A percentile compares a stretch with the other conserved stretches of the same genome.
Evolutionary conservation across 2,113 vertebrate species (phyloP).

Genomic region (Smithornis capensis): DNA sequence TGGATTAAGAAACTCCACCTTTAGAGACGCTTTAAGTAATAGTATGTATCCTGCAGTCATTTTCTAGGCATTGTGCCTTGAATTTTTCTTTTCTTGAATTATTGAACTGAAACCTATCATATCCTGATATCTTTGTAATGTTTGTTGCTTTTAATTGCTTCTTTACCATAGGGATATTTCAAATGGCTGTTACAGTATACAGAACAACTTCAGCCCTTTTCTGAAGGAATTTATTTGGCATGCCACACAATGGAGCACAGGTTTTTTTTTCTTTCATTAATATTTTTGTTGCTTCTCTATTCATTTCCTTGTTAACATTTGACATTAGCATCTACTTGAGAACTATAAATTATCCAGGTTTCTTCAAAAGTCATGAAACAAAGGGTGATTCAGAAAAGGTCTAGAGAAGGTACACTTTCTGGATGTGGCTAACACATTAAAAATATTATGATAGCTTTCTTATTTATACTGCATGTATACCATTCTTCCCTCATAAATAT

Average conservation of each 20-base stretch:
- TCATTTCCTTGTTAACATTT: background rate
- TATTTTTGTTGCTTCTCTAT: background rate
- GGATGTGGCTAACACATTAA: background rate
- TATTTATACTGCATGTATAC: background rate
- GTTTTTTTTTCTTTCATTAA: background rate
- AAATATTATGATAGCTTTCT: background rate
- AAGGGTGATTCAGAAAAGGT: background rate
- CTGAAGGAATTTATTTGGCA: background rate
- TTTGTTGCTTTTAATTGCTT: background rate
- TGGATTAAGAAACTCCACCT: background rate
- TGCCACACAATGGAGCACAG: background rate
- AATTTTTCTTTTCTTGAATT: background rate
- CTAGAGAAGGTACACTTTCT: background rate
- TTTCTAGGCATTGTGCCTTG: background rate
- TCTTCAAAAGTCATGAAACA: background rate
- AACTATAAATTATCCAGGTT: background rate
- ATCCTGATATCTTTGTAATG: background rate
- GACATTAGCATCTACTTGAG: background rate
- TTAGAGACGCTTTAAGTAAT: background rate
- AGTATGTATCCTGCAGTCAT: background rate
- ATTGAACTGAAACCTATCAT: background rate
- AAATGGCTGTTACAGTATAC: background rate
- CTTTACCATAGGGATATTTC: background rate
- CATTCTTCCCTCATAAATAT: background rate
- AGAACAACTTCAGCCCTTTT: background rate